Evolutionary conservation across 2,797 vertebrate genomes (phyloP).

Genomic region (Schizopygopsis malacanthus): DNA sequence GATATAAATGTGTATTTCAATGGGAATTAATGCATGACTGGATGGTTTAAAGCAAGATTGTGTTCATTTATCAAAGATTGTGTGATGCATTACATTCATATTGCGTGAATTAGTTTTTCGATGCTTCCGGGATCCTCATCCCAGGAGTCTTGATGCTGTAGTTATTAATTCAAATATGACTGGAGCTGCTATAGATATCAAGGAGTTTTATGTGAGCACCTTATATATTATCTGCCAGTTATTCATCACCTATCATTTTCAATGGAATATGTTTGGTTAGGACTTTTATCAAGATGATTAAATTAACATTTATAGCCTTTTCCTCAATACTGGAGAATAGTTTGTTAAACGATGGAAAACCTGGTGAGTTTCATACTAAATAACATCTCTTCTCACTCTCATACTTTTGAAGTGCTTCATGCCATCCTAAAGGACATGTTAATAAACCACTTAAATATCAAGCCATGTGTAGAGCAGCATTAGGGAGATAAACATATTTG

Average conservation of each 20-base stretch:
- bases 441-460: conserved; percentile 31
- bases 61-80: conserved; percentile 12
- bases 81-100: conserved; percentile 47
- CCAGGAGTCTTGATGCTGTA: conserved; percentile 30
- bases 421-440: neutral
- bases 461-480: neutral
- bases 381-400: neutral
- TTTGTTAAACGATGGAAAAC: neutral
- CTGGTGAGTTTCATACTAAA: neutral
- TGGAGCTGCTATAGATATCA: neutral
- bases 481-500: neutral
- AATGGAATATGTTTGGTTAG: neutral
- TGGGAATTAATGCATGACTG: conserved; percentile 34
- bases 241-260: neutral
- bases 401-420: neutral
- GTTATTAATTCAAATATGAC: conserved; percentile 25
- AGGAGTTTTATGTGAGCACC: neutral
- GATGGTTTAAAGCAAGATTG: conserved; percentile 28
- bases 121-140: conserved; percentile 12
- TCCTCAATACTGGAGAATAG: neutral
- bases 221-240: neutral
- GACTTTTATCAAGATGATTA: neutral
- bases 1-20: conserved; percentile 28
- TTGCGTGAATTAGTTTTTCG: conserved; percentile 32
- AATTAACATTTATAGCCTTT: neutral